Base-by-base conservation (phyloP, 2,888 invertebrate genomes). In the Andrena praecox region DNA sequence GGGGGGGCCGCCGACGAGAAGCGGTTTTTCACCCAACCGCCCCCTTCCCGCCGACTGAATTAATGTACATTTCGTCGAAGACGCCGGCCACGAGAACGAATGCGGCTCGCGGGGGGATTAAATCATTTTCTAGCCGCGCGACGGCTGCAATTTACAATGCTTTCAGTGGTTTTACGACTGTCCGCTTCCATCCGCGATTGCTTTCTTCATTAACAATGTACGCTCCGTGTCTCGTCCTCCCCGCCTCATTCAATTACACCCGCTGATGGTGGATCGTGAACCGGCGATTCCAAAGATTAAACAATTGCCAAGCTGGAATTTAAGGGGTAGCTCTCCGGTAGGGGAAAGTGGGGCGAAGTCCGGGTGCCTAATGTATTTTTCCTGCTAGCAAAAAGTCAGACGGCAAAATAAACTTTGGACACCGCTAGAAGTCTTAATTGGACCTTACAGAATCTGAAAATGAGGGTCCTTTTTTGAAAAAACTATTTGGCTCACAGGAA, bases 171-270 rank as follows among this genome's bases (percentile, higher is more conserved):
- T 80, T 76, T 69, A 70, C 80, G 48, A 80, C 56, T 71, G 75
- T 52, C 60, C 62, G 60, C 63, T 68, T 69, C 71, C 70, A 63
- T 64, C 70, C 48, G 35, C 84, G 80, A 84, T 84, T 84, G 86
- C 82, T 80, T 84, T 81, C 86, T 86, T 86, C 86, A 66, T 86
- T 86, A 86, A 80, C 75, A 71, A 74, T 79, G 60, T 52, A 31
- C 64, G 29, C 64, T 29, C 48, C 67, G 67, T 31, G 68, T 66
- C 56, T 72, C 82, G 69, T 70, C 75, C 78, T 54, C 42, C 59
- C 50, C 72, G 24, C 50, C 62, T 63, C 70, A 66, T 69, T 27
- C 48, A 68, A 68, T 77, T 71, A 54, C 71, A 20, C 48, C 29
- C 48, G 48, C n/a, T 31, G 33, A 8, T 29, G 60, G n/a, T n/a